A percentile compares a stretch with the other conserved stretches of the same genome.
Conservation (phyloP, 2,888 invertebrate species). For the Quadroppia sp. region DNA sequence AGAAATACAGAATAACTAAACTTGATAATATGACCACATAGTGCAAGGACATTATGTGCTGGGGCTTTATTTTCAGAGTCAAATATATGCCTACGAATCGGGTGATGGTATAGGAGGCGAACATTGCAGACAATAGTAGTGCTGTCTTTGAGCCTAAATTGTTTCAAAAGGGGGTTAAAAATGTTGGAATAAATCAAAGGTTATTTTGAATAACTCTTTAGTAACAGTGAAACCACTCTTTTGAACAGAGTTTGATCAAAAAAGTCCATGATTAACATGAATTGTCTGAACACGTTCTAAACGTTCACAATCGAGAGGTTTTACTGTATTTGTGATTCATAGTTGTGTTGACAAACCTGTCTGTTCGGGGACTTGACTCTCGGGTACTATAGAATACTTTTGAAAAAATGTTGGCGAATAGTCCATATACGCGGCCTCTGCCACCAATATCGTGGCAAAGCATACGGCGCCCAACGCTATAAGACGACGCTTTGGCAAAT, state of each 20-base stretch:
- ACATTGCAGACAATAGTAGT: conserved; percentile 6
- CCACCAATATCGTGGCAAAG: neutral
- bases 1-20: neutral
- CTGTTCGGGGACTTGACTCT: too few species aligned
- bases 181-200: neutral
- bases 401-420: conserved; percentile 24
- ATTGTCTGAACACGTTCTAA: too few species aligned
- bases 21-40: neutral
- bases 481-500: neutral
- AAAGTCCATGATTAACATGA: too few species aligned
- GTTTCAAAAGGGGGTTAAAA: neutral
- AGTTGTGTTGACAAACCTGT: too few species aligned
- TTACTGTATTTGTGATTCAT: too few species aligned
- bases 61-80: neutral
- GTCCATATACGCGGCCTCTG: conserved; percentile 5
- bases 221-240: too few species aligned
- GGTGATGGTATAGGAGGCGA: conserved; percentile 13
- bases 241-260: too few species aligned
- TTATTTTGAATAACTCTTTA: too few species aligned
- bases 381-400: too few species aligned
- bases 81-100: neutral
- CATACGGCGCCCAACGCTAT: neutral
- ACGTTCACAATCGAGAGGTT: too few species aligned
- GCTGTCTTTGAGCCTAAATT: neutral
- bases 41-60: neutral